phyloP scores from a whole-genome alignment of 2,113 vertebrate genomes.

The Pachycephala philippinensis region DNA sequence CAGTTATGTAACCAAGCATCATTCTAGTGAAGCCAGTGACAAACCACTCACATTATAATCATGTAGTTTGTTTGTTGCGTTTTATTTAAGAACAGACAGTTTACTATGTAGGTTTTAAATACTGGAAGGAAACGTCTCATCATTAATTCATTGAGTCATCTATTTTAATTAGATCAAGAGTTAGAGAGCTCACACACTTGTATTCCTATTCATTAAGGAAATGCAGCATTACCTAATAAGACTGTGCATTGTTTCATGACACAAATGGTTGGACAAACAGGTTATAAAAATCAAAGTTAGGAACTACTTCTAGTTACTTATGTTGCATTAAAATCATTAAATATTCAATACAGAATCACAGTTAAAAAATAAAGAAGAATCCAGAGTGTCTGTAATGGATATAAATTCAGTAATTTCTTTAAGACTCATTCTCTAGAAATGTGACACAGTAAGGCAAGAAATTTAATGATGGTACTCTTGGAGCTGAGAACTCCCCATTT shows the following conservation, averaged over 20 bases:
- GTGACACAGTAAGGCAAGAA: background rate
- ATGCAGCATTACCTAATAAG: background rate
- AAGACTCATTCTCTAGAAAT: background rate
- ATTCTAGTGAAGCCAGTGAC: background rate
- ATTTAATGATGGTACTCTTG: background rate
- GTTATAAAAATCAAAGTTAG: background rate
- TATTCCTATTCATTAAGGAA: slow-evolving; percentile 29
- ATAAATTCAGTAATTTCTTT: background rate
- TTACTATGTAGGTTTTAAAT: background rate
- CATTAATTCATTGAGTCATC: slow-evolving; percentile 29
- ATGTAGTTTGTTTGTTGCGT: background rate
- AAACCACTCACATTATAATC: background rate
- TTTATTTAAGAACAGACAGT: background rate
- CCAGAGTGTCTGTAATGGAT: background rate
- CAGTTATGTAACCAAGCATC: background rate
- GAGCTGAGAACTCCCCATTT: background rate
- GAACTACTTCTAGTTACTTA: background rate
- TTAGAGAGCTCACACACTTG: background rate
- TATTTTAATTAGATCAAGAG: slow-evolving; percentile 42
- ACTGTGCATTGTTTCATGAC: background rate
- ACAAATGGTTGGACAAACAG: background rate
- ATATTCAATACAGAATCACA: background rate
- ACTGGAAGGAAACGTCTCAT: slow-evolving; percentile 21
- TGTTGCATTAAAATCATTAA: background rate
- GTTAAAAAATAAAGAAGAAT: background rate